Evolutionary conservation across 2,888 invertebrate species (phyloP), one percentile per base, ranked within the genome.

Genomic region (Leptothorax acervorum): DNA sequence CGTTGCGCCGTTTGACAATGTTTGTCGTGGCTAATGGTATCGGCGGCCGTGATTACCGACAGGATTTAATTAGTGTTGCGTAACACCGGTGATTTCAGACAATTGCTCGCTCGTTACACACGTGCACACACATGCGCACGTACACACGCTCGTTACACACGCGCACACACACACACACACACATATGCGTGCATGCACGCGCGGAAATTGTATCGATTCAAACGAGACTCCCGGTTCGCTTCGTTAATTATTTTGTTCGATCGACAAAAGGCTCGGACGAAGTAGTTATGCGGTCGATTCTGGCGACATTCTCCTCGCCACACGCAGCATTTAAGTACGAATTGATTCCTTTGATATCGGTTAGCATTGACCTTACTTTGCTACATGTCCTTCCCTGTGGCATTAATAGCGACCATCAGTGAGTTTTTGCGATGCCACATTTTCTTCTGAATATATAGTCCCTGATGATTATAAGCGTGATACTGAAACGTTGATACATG

Each of bases 211-310:
- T 83, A 89, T 89, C 60, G 89, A 89, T 89, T 65, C 53, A 70
- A 87, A 78, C 78, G 83, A 85, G 87, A 87, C 82, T 87, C 76
- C 79, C 51, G 65, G 82, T 63, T 73, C 53, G 65, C 68, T 35
- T 74, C 88, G 88, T 89, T 87, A 89, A 89, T 89, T 89, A 89
- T 89, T 89, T 89, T 60, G 88, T 76, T 82, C 70, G 83, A 86
- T 88, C 89, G 89, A 89, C 87, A 74, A 89, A 81, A 76, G 85
- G 45, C 82, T 84, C 70, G 84, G 84, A 74, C 81, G 60, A 51
- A 48, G 68, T 84, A 75, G 84, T 86, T 83, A 75, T 71, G 65
- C 76, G 83, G 81, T 57, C 85, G 83, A 86, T 83, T 84, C 83
- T 75, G 83, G 45, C 62, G 83, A 82, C 83, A 83, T 85, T 60